Evolutionary conservation across 2,797 vertebrate genomes (phyloP).

Genomic region (Columba guinea): DNA sequence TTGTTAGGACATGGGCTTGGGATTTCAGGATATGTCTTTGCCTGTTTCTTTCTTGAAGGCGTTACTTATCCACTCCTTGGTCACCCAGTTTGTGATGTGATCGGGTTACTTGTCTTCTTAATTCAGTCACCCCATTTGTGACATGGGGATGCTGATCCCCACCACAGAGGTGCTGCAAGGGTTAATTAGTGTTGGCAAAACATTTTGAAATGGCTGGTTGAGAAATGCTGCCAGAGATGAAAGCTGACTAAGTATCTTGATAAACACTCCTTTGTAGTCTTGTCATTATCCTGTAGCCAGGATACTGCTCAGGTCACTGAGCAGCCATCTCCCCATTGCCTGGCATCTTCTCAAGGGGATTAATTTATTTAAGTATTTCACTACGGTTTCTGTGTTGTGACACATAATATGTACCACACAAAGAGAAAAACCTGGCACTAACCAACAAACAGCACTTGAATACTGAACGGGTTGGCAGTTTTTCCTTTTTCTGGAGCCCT

Average conservation of each 20-base stretch:
- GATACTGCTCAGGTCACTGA: not conserved
- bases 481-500: not conserved
- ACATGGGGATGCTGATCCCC: not conserved
- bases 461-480: not conserved
- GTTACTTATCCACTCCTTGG: not conserved
- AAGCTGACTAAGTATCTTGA: not conserved
- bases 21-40: not conserved
- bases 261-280: conserved; percentile 12
- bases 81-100: not conserved
- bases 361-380: not conserved
- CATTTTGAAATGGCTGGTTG: conserved; percentile 1
- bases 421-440: not conserved
- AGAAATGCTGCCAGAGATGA: not conserved
- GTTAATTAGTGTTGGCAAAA: not conserved
- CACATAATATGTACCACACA: fast-evolving
- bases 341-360: not conserved
- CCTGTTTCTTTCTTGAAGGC: not conserved
- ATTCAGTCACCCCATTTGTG: not conserved
- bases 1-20: not conserved
- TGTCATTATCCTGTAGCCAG: not conserved
- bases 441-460: not conserved
- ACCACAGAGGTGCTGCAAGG: not conserved
- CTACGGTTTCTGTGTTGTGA: not conserved
- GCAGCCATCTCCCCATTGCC: not conserved
- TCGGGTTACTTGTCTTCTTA: not conserved